Percentiles rank a stretch among this genome's conserved stretches.
phyloP scores from a whole-genome alignment of 1,140 invertebrate species.

The Drosophila sp. region DNA sequence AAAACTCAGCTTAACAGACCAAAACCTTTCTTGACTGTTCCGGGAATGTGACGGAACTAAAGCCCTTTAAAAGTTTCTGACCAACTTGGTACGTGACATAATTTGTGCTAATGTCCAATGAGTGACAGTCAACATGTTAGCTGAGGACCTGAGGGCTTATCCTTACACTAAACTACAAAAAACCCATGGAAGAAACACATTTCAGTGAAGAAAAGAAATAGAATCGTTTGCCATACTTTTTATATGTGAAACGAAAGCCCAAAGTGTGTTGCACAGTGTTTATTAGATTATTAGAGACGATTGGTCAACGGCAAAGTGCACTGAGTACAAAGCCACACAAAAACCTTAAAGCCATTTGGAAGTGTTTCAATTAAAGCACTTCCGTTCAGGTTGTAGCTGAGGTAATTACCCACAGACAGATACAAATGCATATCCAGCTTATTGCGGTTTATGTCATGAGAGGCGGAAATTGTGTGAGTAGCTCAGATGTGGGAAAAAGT shows the following conservation, averaged over 20 bases:
- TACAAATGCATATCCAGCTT: slow-evolving; percentile 27
- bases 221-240: not conserved
- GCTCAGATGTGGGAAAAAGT: slow-evolving; percentile 5
- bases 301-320: not conserved
- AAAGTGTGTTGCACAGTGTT: slow-evolving; percentile 14
- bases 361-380: slow-evolving; percentile 43
- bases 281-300: not conserved
- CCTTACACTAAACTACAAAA: not conserved
- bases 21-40: slow-evolving; percentile 27
- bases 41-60: slow-evolving; percentile 68
- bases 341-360: not conserved
- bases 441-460: slow-evolving; percentile 34
- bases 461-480: slow-evolving; percentile 33
- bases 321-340: slow-evolving; percentile 11
- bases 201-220: not conserved
- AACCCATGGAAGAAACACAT: slow-evolving; percentile 2
- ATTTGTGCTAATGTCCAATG: slow-evolving; percentile 72
- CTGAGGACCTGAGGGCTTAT: not conserved
- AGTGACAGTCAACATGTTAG: slow-evolving; percentile 32
- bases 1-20: not conserved
- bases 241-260: not conserved
- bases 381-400: slow-evolving; percentile 3
- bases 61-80: slow-evolving; percentile 69
- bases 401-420: slow-evolving; percentile 26
- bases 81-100: slow-evolving; percentile 72